A percentile compares a stretch with the other conserved stretches of the same genome.
Evolutionary conservation across 2,888 invertebrate species (phyloP).

Genomic region (Lasioglossum pauxillum): DNA sequence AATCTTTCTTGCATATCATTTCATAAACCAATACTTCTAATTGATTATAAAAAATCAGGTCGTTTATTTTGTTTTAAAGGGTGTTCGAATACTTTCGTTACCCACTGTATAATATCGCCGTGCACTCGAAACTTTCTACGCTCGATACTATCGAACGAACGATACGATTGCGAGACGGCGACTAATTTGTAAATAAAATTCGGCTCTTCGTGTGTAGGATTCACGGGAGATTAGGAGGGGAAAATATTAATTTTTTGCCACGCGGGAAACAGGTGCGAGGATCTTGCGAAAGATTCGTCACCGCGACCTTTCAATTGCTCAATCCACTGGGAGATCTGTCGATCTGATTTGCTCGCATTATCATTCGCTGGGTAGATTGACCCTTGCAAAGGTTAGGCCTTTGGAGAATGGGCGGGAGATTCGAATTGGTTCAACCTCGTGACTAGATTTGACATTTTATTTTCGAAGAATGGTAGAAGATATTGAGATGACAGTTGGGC

Average conservation of each 20-base stretch:
- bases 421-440: neutral
- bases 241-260: neutral
- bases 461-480: neutral
- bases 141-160: conserved; percentile 19
- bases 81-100: too few relatives aligned
- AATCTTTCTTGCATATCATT: too few relatives aligned
- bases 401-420: neutral
- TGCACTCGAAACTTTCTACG: conserved; percentile 52
- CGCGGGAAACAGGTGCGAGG: conserved; percentile 7
- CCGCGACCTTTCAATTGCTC: conserved; percentile 45
- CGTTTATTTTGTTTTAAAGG: too few relatives aligned
- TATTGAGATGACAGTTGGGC: neutral
- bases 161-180: conserved; percentile 23
- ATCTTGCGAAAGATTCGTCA: conserved; percentile 48
- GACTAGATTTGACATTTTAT: neutral
- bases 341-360: conserved; percentile 33
- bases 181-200: conserved; percentile 40
- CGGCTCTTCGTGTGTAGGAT: neutral
- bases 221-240: neutral
- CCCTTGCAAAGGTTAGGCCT: neutral
- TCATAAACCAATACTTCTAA: too few relatives aligned
- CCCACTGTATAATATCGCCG: neutral
- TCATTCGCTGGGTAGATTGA: conserved; percentile 18
- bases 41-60: too few relatives aligned
- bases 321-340: conserved; percentile 33